phyloP scores from a whole-genome alignment of 2,888 invertebrate genomes.

The Sinopyrophorus schimmeli region DNA sequence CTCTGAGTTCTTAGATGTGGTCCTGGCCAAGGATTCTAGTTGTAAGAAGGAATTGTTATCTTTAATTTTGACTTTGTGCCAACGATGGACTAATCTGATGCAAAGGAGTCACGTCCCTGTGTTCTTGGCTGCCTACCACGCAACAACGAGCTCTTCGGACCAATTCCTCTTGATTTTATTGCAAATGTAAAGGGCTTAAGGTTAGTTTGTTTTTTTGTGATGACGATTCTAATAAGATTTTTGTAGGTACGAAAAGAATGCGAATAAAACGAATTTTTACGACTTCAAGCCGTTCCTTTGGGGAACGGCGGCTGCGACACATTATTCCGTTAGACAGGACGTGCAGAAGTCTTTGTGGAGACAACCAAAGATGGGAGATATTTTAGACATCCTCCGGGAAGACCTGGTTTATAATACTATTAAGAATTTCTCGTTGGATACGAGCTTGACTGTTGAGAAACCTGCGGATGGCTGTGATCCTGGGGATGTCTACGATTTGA shows the following conservation, averaged over 20 bases:
- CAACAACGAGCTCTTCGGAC: constrained; percentile 70
- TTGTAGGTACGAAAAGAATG: constrained; percentile 46
- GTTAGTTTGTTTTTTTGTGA: constrained; percentile 1
- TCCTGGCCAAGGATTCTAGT: constrained; percentile 59
- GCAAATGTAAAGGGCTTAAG: constrained; percentile 65
- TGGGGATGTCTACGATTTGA: constrained; percentile 75
- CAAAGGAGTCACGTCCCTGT: constrained; percentile 72
- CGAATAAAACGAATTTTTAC: constrained; percentile 47
- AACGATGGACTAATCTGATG: constrained; percentile 67
- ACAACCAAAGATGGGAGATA: constrained; percentile 72
- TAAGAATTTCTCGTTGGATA: constrained; percentile 64
- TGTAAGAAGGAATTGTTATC: constrained; percentile 67
- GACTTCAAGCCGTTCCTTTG: constrained; percentile 74
- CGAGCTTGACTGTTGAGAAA: constrained; percentile 43
- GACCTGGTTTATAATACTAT: constrained; percentile 70
- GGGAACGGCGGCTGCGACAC: constrained; percentile 78
- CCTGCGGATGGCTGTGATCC: constrained; percentile 12
- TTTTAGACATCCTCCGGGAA: constrained; percentile 71
- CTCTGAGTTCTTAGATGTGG: constrained; percentile 74
- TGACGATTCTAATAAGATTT: not conserved
- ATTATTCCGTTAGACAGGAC: constrained; percentile 70
- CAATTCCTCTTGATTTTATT: constrained; percentile 69
- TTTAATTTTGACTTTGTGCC: constrained; percentile 65
- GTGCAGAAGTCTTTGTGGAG: constrained; percentile 65
- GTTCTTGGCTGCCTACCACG: constrained; percentile 77